phyloP scores from a whole-genome alignment of 2,888 invertebrate species.

The Caenorhabditis virilis region DNA sequence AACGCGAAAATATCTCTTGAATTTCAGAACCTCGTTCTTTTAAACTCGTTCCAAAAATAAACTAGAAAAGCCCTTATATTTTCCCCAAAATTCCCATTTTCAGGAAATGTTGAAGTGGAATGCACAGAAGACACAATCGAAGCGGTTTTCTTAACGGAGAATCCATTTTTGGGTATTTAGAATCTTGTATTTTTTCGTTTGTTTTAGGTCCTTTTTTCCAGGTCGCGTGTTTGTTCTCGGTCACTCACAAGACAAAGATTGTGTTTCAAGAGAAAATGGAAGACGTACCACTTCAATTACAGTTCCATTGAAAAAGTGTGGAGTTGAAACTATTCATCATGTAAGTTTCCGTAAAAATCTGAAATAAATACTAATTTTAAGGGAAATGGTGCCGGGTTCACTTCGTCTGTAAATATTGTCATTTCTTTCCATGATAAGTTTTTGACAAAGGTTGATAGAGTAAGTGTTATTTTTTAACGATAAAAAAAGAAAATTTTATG shows the following conservation, averaged over 20 bases:
- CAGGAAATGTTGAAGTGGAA: constrained; percentile 67
- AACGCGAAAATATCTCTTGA: not conserved
- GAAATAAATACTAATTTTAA: constrained; percentile 32
- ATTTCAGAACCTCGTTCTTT: not conserved
- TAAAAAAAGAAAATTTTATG: constrained; percentile 11
- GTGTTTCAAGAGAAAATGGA: constrained; percentile 61
- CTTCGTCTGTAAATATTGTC: constrained; percentile 66
- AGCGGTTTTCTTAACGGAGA: constrained; percentile 65
- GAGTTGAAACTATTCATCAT: constrained; percentile 63
- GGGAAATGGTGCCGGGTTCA: constrained; percentile 65
- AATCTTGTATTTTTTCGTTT: constrained; percentile 4
- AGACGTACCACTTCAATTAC: constrained; percentile 61
- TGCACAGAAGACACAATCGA: constrained; percentile 67
- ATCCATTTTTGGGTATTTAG: constrained; percentile 43
- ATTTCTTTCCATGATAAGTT: constrained; percentile 68
- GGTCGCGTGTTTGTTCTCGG: constrained; percentile 67
- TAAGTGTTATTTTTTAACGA: no score
- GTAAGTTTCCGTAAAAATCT: constrained; percentile 21
- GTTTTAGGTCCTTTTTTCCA: constrained; percentile 21
- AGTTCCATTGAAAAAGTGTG: constrained; percentile 61
- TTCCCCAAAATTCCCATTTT: no score
- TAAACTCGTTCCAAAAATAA: no score
- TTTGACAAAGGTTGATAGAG: constrained; percentile 66
- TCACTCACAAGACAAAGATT: constrained; percentile 63
- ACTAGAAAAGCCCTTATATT: not conserved